phyloP scores from a whole-genome alignment of 2,888 invertebrate genomes.

The Sympetrum striolatum region DNA sequence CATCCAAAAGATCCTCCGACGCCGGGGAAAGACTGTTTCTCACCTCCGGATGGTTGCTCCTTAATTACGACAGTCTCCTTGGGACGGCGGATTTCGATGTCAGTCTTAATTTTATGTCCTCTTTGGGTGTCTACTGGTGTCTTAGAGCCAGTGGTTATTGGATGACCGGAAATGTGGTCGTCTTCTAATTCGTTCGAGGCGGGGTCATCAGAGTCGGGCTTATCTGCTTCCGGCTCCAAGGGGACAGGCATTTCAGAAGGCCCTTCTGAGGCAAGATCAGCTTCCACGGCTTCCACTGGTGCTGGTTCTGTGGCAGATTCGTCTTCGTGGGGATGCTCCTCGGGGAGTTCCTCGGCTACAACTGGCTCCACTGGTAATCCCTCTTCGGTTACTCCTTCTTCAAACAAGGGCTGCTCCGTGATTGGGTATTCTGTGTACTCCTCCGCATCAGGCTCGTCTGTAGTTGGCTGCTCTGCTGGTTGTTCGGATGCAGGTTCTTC shows the following conservation, averaged over 20 bases:
- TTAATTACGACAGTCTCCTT: not conserved
- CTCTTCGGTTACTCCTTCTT: too few species aligned
- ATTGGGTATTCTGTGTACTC: not conserved
- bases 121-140: not conserved
- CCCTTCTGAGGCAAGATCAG: not conserved
- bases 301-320: too few species aligned
- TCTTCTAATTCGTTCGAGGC: not conserved
- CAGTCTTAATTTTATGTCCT: not conserved
- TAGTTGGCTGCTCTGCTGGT: not conserved
- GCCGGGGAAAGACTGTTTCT: not conserved
- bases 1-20: conserved; percentile 2
- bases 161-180: not conserved
- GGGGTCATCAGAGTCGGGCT: not conserved
- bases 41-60: not conserved
- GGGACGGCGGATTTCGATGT: not conserved
- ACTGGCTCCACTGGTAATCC: too few species aligned
- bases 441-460: not conserved
- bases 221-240: not conserved
- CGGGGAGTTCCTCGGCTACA: too few species aligned
- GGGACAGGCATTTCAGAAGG: not conserved
- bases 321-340: too few species aligned
- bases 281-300: too few species aligned
- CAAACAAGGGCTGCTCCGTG: not conserved
- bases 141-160: not conserved
- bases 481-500: not conserved